Percentiles rank a stretch among this genome's conserved stretches.
Conservation (phyloP, 2,113 vertebrate genomes). For the Cinclus cinclus region DNA sequence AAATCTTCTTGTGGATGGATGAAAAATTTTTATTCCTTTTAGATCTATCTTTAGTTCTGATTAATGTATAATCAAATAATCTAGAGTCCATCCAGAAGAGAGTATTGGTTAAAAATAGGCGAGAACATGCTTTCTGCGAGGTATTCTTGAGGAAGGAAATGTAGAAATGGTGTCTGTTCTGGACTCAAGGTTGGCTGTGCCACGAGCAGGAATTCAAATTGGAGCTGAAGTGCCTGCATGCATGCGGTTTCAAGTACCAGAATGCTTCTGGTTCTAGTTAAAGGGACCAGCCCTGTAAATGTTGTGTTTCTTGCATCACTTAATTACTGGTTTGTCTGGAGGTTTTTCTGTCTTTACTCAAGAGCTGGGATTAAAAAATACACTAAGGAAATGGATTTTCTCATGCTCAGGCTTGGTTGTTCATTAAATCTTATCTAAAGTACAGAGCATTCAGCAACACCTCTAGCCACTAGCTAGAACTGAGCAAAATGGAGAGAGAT, state of each 20-base stretch:
- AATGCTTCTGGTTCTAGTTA: background rate
- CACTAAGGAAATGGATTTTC: no score
- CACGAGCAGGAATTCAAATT: background rate
- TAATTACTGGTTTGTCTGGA: no score
- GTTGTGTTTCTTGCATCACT: no score
- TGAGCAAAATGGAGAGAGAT: no score
- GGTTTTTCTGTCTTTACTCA: no score
- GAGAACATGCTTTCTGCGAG: background rate
- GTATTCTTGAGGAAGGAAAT: background rate
- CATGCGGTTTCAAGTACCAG: background rate
- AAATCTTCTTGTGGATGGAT: background rate
- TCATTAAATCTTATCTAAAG: no score
- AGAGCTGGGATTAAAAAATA: no score
- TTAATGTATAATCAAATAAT: background rate
- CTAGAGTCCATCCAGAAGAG: background rate
- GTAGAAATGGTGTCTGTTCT: background rate
- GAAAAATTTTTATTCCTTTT: background rate
- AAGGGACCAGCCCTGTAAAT: background rate
- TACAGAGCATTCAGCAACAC: no score
- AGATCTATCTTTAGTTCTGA: background rate
- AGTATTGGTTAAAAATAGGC: background rate
- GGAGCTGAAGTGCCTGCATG: background rate
- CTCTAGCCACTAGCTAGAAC: no score
- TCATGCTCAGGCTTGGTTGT: no score
- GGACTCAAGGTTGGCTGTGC: background rate